These are phyloP conservation scores for Hormiphora californensis DNA, from an alignment of 37 sponge, comb jelly and placozoan genomes.

Conservation along the genomic window DNA sequence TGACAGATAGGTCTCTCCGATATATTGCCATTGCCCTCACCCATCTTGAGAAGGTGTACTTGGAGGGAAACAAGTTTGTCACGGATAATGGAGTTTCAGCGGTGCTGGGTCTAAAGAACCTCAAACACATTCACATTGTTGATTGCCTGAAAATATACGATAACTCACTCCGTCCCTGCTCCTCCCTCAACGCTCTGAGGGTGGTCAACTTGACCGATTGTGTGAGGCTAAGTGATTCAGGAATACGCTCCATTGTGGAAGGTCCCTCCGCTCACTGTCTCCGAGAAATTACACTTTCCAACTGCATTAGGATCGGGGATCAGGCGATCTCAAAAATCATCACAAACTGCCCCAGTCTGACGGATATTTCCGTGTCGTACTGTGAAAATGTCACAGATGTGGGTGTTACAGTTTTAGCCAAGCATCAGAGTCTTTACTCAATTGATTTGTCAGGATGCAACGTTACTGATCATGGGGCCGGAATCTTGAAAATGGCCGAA, in stretches of 20 bases:
- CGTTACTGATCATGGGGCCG: slow-evolving; percentile 12
- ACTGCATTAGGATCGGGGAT: slow-evolving; percentile 34
- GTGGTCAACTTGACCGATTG: slow-evolving; percentile 35
- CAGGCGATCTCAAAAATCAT: neutral
- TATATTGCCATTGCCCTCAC: neutral
- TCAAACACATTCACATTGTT: slow-evolving; percentile 45
- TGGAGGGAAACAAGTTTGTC: slow-evolving; percentile 30
- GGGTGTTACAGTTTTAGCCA: neutral
- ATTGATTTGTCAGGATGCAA: slow-evolving; percentile 29
- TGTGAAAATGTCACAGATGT: slow-evolving; percentile 52
- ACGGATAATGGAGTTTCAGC: slow-evolving; percentile 23
- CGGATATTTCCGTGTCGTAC: slow-evolving; percentile 8
- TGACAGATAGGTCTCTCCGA: slow-evolving; percentile 19
- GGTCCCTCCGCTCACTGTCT: neutral
- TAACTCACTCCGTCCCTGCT: neutral
- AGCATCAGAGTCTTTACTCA: neutral
- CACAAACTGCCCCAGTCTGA: neutral
- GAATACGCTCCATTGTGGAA: neutral
- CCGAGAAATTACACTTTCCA: neutral
- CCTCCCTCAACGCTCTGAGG: neutral
- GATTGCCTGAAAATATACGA: slow-evolving; percentile 46
- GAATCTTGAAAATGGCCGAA: neutral
- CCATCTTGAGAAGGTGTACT: slow-evolving; percentile 40
- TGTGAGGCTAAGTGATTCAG: slow-evolving; percentile 23
- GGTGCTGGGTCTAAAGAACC: neutral